Evolutionary conservation across 2,888 invertebrate species (phyloP).

Genomic region (Agrotis clavis): DNA sequence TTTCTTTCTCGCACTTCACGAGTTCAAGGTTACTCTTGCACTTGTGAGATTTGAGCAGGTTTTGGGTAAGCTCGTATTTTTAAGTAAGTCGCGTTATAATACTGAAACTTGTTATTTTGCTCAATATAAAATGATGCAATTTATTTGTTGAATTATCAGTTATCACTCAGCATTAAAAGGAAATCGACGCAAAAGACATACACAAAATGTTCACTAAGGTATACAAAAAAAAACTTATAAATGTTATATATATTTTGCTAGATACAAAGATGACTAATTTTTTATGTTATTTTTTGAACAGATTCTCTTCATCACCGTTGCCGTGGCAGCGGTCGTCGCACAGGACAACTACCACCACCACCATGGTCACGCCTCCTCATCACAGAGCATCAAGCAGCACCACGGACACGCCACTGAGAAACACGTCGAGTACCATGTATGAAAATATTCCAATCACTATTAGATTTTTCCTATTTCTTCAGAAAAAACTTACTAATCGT

Average conservation of each 20-base stretch:
- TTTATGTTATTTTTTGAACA: background rate
- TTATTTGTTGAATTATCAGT: constrained; percentile 24
- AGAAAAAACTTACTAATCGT: fast-evolving
- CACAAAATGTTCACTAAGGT: constrained; percentile 37
- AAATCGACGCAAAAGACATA: background rate
- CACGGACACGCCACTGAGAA: constrained; percentile 67
- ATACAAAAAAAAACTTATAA: too few relatives aligned
- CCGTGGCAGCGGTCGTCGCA: background rate
- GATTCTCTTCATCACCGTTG: constrained; percentile 22
- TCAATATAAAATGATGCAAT: constrained; percentile 27
- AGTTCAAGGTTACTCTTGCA: constrained; percentile 22
- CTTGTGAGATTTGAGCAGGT: constrained; percentile 4
- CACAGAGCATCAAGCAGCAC: constrained; percentile 74
- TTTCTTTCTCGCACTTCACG: constrained; percentile 9
- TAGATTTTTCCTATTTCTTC: background rate
- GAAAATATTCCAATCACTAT: background rate
- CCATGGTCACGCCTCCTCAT: constrained; percentile 69
- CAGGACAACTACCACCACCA: constrained; percentile 41
- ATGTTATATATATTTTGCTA: too few relatives aligned
- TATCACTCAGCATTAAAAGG: background rate
- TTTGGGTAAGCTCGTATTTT: constrained; percentile 14
- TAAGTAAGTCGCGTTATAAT: background rate
- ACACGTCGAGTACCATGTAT: constrained; percentile 56
- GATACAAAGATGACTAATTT: too few relatives aligned
- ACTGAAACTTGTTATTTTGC: constrained; percentile 12